Evolutionary conservation across 2,888 invertebrate species (phyloP).

Genomic region (Eupithecia centaureata): DNA sequence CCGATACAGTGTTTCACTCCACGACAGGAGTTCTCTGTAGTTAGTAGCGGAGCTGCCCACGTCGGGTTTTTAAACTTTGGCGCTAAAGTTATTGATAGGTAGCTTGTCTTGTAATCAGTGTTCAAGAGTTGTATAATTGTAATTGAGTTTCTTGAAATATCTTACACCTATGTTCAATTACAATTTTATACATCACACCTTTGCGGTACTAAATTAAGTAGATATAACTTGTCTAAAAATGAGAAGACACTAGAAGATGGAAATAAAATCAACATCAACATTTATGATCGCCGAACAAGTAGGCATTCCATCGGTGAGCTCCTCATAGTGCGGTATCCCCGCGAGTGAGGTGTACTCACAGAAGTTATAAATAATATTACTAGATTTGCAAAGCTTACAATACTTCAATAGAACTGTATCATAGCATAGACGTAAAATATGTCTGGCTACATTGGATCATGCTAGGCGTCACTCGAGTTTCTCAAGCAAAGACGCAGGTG

Average conservation of each 20-base stretch:
- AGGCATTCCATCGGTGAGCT: no score
- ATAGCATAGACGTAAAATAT: no score
- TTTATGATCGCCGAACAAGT: background rate
- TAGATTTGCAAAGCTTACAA: no score
- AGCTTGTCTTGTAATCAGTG: background rate
- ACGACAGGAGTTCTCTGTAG: slow-evolving; percentile 19
- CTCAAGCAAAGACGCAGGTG: background rate
- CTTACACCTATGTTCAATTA: background rate
- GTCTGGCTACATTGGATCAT: no score
- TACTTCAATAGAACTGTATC: no score
- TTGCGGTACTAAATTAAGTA: background rate
- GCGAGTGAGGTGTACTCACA: background rate
- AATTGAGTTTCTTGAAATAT: background rate
- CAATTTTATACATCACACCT: no score
- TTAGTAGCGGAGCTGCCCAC: background rate
- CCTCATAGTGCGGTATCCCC: background rate
- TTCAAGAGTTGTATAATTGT: background rate
- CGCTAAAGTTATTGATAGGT: background rate
- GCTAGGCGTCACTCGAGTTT: no score
- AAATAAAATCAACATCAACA: background rate
- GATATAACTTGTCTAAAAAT: no score
- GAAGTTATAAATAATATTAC: no score
- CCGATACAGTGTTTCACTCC: slow-evolving; percentile 28
- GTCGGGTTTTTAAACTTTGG: no score
- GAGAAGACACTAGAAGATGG: no score